These are phyloP conservation scores for Drosophila robusta DNA, from an alignment of 2,888 invertebrate genomes.

Conservation along the genomic window DNA sequence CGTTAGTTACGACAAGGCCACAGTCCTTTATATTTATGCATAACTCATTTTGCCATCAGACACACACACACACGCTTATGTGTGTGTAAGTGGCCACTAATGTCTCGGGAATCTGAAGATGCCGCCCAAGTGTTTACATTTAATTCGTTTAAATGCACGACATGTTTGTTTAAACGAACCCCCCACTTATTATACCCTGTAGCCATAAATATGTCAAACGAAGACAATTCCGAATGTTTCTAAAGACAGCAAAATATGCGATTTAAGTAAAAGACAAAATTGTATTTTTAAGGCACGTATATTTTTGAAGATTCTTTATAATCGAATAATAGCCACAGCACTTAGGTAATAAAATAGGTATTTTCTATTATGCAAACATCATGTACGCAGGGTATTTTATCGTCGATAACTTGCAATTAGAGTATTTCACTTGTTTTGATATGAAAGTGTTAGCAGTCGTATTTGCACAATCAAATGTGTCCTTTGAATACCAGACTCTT, in stretches of 20 bases:
- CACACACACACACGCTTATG: background rate
- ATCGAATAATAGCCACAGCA: background rate
- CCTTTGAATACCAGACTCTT: background rate
- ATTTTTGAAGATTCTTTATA: background rate
- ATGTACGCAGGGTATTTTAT: background rate
- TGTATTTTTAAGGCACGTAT: too few relatives aligned
- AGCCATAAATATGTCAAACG: background rate
- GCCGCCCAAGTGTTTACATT: constrained; percentile 52
- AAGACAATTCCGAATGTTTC: too few relatives aligned
- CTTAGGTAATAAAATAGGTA: background rate
- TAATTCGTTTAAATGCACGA: constrained; percentile 53
- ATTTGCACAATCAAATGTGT: constrained; percentile 21
- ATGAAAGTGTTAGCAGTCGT: constrained; percentile 17
- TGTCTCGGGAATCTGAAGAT: constrained; percentile 28
- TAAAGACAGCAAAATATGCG: too few relatives aligned
- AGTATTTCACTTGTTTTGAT: background rate
- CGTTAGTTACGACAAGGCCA: constrained; percentile 15
- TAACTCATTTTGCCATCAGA: constrained; percentile 3
- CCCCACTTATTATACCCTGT: constrained; percentile 17
- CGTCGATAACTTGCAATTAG: background rate
- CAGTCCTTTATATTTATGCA: constrained; percentile 14
- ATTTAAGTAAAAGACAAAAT: too few relatives aligned
- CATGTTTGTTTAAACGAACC: constrained; percentile 39
- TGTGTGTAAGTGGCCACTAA: constrained; percentile 25
- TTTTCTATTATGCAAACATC: too few relatives aligned